phyloP scores from a whole-genome alignment of 2,888 invertebrate genomes.

The Heterodera filipjevi region DNA sequence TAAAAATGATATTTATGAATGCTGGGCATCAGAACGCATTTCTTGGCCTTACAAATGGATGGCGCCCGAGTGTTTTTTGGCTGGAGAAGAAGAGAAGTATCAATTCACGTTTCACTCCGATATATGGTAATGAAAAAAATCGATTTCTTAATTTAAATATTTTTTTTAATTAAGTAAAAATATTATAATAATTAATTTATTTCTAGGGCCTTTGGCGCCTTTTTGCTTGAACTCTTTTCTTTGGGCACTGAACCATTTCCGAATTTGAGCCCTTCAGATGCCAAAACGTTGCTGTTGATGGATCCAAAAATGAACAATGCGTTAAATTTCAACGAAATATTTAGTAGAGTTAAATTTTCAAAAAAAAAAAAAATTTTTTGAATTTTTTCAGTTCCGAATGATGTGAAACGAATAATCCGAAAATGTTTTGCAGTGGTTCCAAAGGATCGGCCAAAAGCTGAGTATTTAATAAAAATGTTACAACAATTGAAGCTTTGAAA shows the following conservation, averaged over 20 bases:
- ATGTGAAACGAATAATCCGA: constrained; percentile 4
- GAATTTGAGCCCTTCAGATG: not conserved
- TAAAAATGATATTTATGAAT: not conserved
- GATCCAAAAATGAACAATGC: not conserved
- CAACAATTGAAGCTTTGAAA: not conserved
- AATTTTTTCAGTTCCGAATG: not conserved
- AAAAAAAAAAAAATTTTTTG: too few relatives aligned
- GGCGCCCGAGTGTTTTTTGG: not conserved
- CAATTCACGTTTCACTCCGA: not conserved
- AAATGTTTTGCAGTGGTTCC: not conserved
- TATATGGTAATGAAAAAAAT: not conserved
- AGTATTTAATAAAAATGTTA: not conserved
- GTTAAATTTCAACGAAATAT: not conserved
- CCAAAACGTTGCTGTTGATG: not conserved
- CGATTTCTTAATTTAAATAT: not conserved
- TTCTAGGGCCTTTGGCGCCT: not conserved
- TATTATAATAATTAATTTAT: not conserved
- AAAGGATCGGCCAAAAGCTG: not conserved
- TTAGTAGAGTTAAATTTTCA: not conserved
- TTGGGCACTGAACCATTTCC: not conserved
- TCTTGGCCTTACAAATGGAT: not conserved
- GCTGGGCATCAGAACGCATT: not conserved
- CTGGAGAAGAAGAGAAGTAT: not conserved
- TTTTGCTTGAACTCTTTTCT: not conserved
- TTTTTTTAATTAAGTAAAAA: not conserved